Evolutionary conservation across 2,888 invertebrate species (phyloP), one percentile per base, ranked within the genome.

Genomic region (Gonocerus acuteangulatus): DNA sequence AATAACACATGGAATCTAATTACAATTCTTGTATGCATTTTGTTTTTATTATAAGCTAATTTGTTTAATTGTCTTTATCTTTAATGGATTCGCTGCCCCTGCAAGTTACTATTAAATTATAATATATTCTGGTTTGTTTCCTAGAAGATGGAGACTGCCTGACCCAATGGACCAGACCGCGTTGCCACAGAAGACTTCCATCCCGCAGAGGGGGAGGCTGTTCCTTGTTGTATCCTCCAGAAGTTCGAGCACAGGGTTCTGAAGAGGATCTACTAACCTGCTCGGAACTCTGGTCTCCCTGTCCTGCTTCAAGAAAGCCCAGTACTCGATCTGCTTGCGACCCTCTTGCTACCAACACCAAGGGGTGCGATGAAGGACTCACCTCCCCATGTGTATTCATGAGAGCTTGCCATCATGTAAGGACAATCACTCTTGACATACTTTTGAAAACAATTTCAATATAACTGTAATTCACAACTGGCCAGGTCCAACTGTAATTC

Each of bases 181-280:
- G 77, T 68, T 79, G 79, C 71, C 70, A 72, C 65, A 70, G 70
- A 69, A 70, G 70, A 68, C 69, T 69, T 67, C 60, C 60, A 2
- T 51, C 42, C 0, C 49, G 61, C 21, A 16, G 59, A 47, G 22
- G 66, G n/a, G 60, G 19, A 45, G 62, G 74, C 21, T 78, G 78
- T 68, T 76, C 77, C 69, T 73, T 78, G 64, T 74, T 76, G 69
- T 78, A 78, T 67, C 71, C 78, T 19, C 78, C 78, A 0, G 70
- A 76, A 48, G 77, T 75, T 7, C 70, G 73, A 58, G 65, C 67
- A 32, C 68, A 69, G 54, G 62, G 65, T 58, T 67, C 66, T 21
- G 66, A 64, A 32, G 67, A 69, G 57, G 74, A 75, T 63, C 69
- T 68, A 23, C 69, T 75, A 32, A 62, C 67, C 48, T 70, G 70